Percentiles rank a stretch among this genome's conserved stretches.
phyloP scores from a whole-genome alignment of 2,888 invertebrate species.

The Brassicogethes aeneus region DNA sequence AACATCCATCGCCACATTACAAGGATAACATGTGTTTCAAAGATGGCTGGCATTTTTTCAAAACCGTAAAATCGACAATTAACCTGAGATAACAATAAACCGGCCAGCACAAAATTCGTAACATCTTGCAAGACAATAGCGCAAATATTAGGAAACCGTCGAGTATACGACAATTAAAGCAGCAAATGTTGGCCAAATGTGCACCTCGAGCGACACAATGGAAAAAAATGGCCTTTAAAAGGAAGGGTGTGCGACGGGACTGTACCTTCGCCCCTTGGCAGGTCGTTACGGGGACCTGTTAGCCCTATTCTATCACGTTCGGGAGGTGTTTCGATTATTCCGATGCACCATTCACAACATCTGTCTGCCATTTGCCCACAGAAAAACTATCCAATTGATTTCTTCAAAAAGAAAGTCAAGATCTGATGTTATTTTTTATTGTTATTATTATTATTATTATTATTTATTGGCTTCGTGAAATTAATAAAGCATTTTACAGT shows the following conservation, averaged over 20 bases:
- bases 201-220: slow-evolving; percentile 20
- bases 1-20: no score
- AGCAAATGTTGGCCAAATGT: slow-evolving; percentile 28
- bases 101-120: slow-evolving; percentile 11
- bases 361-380: neutral
- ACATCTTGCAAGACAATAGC: slow-evolving; percentile 27
- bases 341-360: neutral
- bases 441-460: no score
- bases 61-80: no score
- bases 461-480: no score
- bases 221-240: slow-evolving; percentile 21
- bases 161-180: slow-evolving; percentile 18
- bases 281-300: slow-evolving; percentile 25
- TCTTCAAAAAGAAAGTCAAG: no score
- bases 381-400: no score
- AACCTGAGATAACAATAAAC: neutral
- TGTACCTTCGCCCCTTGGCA: slow-evolving; percentile 12
- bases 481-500: no score
- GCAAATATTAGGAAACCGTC: slow-evolving; percentile 10
- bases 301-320: slow-evolving; percentile 32
- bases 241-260: slow-evolving; percentile 13
- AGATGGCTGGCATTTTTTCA: no score
- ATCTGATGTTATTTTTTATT: no score
- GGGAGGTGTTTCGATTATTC: slow-evolving; percentile 37
- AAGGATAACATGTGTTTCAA: no score